Base-by-base conservation (phyloP, 2,113 vertebrate species). In the Argyrosomus japonicus region DNA sequence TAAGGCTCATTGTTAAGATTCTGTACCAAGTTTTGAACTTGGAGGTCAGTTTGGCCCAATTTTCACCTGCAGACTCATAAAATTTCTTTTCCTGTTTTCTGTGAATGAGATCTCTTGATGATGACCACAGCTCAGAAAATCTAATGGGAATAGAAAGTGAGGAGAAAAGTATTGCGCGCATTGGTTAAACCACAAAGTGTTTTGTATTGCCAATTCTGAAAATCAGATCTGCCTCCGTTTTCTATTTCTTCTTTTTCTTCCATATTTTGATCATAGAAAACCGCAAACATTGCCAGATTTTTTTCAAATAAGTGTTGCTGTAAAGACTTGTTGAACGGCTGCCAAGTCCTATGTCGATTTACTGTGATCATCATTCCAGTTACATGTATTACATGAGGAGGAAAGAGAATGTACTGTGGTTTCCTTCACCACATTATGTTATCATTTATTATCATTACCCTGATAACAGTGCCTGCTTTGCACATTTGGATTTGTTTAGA, bases 401-500 rank as follows among this genome's bases (percentile, higher is more conserved):
- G 10, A 70, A 47, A 61, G 27, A 17, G 11, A 25, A 70, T 60
- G 15, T 12, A 12, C n/a, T 36, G 18, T 43, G 29, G n/a, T 74
- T 61, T 50, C 6, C 47, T 51, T 73, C n/a, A 21, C 10, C 27
- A 7, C 14, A 27, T 40, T 53, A 57, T 61, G 48, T 63, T 63
- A 68, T 77, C 51, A 54, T 51, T 60, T 57, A 17, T 51, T 27
- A 62, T 68, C 64, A 21, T 25, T 3, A 45, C n/a, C 47, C 32
- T 58, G 60, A 63, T 64, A 68, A 48, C 36, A 36, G 48, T 27
- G 25, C 29, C 23, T 29, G 27, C 63, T 79, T 67, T 51, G 43
- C 48, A 32, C 57, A 79, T 19, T 63, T 75, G 17, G n/a, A 58
- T 72, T 75, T 65, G 65, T 65, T 83, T 64, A 29, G 65, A 77